These are phyloP conservation scores for Stenoptilia bipunctidactyla DNA, from an alignment of 2,888 invertebrate species.

Conservation along the genomic window DNA sequence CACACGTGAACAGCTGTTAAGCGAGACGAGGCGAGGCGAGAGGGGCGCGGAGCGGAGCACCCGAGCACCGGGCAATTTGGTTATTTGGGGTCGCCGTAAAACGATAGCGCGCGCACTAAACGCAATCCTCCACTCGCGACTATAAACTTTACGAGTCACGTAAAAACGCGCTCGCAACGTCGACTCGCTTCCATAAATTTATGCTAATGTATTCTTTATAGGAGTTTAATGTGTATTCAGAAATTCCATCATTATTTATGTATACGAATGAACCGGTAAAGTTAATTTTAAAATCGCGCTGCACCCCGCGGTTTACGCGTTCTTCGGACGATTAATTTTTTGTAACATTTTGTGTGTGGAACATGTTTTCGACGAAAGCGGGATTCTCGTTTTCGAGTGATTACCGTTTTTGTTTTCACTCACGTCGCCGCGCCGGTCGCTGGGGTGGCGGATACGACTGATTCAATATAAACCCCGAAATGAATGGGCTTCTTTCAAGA, in stretches of 20 bases:
- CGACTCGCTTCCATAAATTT: slow-evolving; percentile 69
- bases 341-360: slow-evolving; percentile 31
- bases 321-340: slow-evolving; percentile 45
- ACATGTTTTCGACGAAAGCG: slow-evolving; percentile 34
- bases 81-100: slow-evolving; percentile 70
- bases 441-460: slow-evolving; percentile 25
- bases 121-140: slow-evolving; percentile 70
- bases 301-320: slow-evolving; percentile 52
- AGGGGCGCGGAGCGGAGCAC: slow-evolving; percentile 12
- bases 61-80: slow-evolving; percentile 51
- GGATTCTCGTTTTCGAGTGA: slow-evolving; percentile 33
- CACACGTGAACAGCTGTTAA: slow-evolving; percentile 24
- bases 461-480: slow-evolving; percentile 22
- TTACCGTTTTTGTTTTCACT: slow-evolving; percentile 33
- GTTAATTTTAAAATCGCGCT: slow-evolving; percentile 68
- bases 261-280: slow-evolving; percentile 69
- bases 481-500: slow-evolving; percentile 28
- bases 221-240: slow-evolving; percentile 71
- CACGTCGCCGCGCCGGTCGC: slow-evolving; percentile 17
- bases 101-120: slow-evolving; percentile 67
- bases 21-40: slow-evolving; percentile 7
- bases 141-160: slow-evolving; percentile 71
- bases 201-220: slow-evolving; percentile 73
- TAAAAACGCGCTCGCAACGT: slow-evolving; percentile 69
- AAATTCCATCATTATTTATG: slow-evolving; percentile 70